A percentile compares a stretch with the other conserved stretches of the same genome.
These are phyloP conservation scores for Oriolus oriolus DNA, from an alignment of 2,113 vertebrate genomes.

Conservation along the genomic window DNA sequence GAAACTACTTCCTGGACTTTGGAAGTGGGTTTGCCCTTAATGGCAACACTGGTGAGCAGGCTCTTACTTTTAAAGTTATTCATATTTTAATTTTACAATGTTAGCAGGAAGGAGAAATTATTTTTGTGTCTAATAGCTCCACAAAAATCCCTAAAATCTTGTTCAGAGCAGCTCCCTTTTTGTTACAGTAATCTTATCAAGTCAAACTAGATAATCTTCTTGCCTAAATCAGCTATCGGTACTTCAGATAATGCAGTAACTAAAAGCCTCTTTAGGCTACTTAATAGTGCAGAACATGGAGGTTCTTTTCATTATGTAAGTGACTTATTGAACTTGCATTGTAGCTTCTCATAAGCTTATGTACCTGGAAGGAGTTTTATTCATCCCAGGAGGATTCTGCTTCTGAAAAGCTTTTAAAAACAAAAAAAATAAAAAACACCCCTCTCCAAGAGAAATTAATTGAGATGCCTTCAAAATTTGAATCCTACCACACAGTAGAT, in stretches of 20 bases:
- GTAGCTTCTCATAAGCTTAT: conserved; percentile 23
- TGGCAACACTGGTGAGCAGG: background rate
- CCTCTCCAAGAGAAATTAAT: background rate
- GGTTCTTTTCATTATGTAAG: conserved; percentile 54
- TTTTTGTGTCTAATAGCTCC: conserved; percentile 3
- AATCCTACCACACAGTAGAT: background rate
- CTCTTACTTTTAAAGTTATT: background rate
- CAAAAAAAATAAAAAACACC: background rate
- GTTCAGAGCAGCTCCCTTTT: conserved; percentile 13
- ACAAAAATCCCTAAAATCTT: conserved; percentile 31
- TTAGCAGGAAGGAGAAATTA: background rate
- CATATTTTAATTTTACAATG: background rate
- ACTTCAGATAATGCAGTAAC: conserved; percentile 53
- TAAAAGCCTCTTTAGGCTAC: conserved; percentile 66
- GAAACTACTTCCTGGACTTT: background rate
- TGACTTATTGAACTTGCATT: conserved; percentile 47
- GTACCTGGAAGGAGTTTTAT: conserved; percentile 46
- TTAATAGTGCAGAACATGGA: conserved; percentile 48
- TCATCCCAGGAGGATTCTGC: conserved; percentile 15
- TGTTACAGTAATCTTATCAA: conserved; percentile 34
- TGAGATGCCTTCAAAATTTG: background rate
- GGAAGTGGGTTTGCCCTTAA: background rate
- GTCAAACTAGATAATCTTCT: conserved; percentile 44
- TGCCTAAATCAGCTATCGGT: conserved; percentile 15
- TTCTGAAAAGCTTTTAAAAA: conserved; percentile 16